Evolutionary conservation across 2,888 invertebrate genomes (phyloP).

Genomic region (Acanthacorydalis orientalis): DNA sequence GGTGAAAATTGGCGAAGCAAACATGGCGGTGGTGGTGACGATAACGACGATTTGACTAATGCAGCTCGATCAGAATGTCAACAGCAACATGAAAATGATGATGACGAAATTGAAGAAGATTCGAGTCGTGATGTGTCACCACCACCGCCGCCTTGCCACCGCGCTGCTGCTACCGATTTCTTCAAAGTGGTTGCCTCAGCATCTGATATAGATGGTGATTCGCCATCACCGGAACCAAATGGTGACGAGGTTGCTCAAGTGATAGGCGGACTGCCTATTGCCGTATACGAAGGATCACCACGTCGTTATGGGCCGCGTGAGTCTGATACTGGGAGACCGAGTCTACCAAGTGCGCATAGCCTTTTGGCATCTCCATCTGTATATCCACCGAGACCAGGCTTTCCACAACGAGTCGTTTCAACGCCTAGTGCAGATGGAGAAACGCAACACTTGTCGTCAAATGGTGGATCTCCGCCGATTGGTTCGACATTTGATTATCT

Average conservation of each 20-base stretch:
- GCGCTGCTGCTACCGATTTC: constrained; percentile 26
- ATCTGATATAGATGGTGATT: constrained; percentile 74
- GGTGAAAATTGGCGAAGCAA: constrained; percentile 65
- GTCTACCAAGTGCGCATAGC: constrained; percentile 37
- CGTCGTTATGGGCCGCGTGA: constrained; percentile 60
- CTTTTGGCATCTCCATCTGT: constrained; percentile 45
- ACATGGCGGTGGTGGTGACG: constrained; percentile 5
- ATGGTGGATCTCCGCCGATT: constrained; percentile 11
- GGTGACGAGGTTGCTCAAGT: constrained; percentile 39
- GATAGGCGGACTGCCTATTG: constrained; percentile 76
- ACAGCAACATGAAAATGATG: constrained; percentile 10
- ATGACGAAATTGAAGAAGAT: constrained; percentile 13
- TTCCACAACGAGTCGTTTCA: constrained; percentile 52
- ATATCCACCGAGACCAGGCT: constrained; percentile 70
- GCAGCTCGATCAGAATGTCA: not conserved
- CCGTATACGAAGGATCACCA: constrained; percentile 84
- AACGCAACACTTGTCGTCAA: constrained; percentile 7
- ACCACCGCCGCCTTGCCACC: constrained; percentile 22
- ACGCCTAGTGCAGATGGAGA: constrained; percentile 22
- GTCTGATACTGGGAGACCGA: constrained; percentile 28
- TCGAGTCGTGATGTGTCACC: constrained; percentile 14
- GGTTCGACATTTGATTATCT: constrained; percentile 69
- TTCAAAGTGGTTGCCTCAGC: constrained; percentile 49
- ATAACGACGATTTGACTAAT: constrained; percentile 2
- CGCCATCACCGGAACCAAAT: constrained; percentile 48